Evolutionary conservation across 2,888 invertebrate species (phyloP), one percentile per base, ranked within the genome.

Genomic region (Sympetrum striolatum): DNA sequence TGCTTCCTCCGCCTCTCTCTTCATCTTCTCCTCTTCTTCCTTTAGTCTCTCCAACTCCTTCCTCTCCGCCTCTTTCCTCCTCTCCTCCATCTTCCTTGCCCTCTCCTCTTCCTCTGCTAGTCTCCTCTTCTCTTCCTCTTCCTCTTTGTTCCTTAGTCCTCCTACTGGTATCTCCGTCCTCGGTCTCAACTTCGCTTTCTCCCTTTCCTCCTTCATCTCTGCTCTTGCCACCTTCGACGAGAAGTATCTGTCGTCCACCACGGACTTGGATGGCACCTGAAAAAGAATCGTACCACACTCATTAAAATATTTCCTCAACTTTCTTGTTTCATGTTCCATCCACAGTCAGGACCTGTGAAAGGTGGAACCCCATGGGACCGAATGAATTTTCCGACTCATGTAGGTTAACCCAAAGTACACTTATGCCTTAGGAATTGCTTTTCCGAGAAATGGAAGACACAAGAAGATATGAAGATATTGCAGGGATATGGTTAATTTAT

Each of bases 201-300:
- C 95, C 92, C 95, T 95, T 90, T 96, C 96, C 91, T 95, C 94
- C 25, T 96, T 95, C 4, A 96, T 95, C 6, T 96, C 96, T 93
- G 96, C 95, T 90, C 95, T 95, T 86, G 96, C 96, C 92, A 96
- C 96, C 91, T 96, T 93, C 92, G 96, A 96, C 91, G 94, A 93
- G 91, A 94, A 94, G 25, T 95, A 95, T 92, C 96, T 96, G 92
- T 96, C 96, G 93, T 96, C 94, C 90, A 94, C 93, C 92, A 94
- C 94, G 91, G 95, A 95, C 91, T 94, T 94, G 93, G 96, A 95
- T 94, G 96, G 96, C 93, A 95, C 96, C 93, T 96, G 95, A 93
- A 96, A 95, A 92, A 37, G 44, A 39, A 18, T 31, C 79, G 31
- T 5, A 25, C 12, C 14, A 79, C 79, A 31, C 10, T 8, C 14